phyloP scores from a whole-genome alignment of 2,113 vertebrate genomes.

The Silurus glanis region DNA sequence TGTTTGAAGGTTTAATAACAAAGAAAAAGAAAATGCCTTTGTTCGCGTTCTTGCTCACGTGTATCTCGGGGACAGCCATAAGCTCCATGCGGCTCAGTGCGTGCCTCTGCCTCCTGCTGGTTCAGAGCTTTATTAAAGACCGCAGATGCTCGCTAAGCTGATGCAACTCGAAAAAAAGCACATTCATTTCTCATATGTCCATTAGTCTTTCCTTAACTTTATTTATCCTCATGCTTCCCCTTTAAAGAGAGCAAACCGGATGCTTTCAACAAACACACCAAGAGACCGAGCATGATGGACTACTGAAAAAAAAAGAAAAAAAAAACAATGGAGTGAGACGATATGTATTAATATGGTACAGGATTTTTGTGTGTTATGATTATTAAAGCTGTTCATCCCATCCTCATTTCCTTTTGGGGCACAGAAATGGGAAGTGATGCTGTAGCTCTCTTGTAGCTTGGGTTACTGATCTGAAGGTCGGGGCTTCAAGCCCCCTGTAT shows the following conservation, averaged over 20 bases:
- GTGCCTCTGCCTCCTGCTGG: background rate
- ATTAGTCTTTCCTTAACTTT: background rate
- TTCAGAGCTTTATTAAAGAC: slow-evolving; percentile 32
- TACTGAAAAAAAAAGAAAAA: background rate
- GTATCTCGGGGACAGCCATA: background rate
- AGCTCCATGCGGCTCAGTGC: background rate
- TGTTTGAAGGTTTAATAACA: background rate
- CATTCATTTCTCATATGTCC: background rate
- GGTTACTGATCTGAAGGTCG: too few relatives aligned
- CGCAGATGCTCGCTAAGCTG: slow-evolving; percentile 18
- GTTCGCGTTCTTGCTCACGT: slow-evolving; percentile 8
- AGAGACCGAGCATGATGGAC: background rate
- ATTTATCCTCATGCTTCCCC: background rate
- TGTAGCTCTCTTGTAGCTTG: too few relatives aligned
- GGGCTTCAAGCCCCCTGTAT: too few relatives aligned
- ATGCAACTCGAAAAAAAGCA: slow-evolving; percentile 2
- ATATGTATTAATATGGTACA: background rate
- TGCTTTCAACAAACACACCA: background rate
- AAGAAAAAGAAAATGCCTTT: background rate
- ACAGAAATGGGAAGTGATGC: too few relatives aligned
- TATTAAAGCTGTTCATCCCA: background rate
- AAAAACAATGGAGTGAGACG: background rate
- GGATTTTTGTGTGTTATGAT: background rate
- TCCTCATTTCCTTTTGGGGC: slow-evolving; percentile 12
- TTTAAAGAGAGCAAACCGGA: background rate